Evolutionary conservation across 2,113 vertebrate species (phyloP).

Genomic region (Pygoscelis antarcticus): DNA sequence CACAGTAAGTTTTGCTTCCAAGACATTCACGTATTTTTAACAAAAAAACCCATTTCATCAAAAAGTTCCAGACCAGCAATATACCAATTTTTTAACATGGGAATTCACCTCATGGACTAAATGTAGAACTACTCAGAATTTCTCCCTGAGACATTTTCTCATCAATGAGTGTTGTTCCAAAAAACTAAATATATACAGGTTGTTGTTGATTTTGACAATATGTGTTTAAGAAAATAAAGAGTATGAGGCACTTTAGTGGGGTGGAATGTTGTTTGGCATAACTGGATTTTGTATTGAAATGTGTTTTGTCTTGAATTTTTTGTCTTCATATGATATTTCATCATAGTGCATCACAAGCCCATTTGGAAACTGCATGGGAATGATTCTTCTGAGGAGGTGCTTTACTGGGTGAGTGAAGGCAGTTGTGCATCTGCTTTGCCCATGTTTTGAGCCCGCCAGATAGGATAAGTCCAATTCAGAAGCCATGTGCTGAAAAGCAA

Average conservation of each 20-base stretch:
- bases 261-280: not conserved
- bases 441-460: not conserved
- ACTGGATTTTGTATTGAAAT: not conserved
- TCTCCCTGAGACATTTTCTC: not conserved
- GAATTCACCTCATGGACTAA: not conserved
- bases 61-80: not conserved
- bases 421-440: not conserved
- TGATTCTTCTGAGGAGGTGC: not conserved
- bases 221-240: not conserved
- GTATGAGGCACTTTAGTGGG: not conserved
- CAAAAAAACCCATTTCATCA: not conserved
- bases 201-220: not conserved
- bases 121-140: not conserved
- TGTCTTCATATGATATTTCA: not conserved
- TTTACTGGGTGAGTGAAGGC: not conserved
- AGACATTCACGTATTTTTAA: not conserved
- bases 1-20: not conserved
- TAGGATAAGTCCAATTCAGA: conserved; percentile 6
- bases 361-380: not conserved
- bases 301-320: not conserved
- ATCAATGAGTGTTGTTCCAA: not conserved
- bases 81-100: not conserved
- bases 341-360: not conserved
- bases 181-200: not conserved
- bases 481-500: conserved; percentile 23